Base-by-base conservation (phyloP, 2,888 invertebrate species). In the Margaritifera margaritifera region DNA sequence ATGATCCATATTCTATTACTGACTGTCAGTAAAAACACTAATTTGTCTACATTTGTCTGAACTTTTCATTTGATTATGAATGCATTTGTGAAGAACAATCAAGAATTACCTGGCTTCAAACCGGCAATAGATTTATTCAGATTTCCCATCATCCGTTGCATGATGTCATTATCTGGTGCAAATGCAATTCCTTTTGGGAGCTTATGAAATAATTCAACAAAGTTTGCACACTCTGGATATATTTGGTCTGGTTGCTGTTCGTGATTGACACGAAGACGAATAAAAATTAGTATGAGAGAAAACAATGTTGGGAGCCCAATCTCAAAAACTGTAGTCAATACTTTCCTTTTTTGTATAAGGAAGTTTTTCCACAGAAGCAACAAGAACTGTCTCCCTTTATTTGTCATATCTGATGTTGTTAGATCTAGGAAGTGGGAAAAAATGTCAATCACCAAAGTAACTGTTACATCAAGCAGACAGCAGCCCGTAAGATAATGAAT, bases 351-450 rank as follows among this genome's bases (percentile, higher is more conserved):
- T 90, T 95, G 95, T 58, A 95, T 92, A 4, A 94, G 89, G 90
- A 93, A 94, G 89, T 95, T 96, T 90, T 96, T 96, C 95, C 95
- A 96, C 89, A 95, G 92, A 70, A 96, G 90, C 74, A 96, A 90
- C 20, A 91, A 87, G 86, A 95, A 94, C 78, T 91, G 86, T 58
- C 52, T 61, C n/a, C 66, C 63, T 60, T 67, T 69, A 24, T 27
- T 56, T 52, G 64, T 66, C 76, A 76, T 76, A 15, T 59, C 42
- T 42, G 42, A 11, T 42, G 42, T 31, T 31, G 31, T 42, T 11
- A 8, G 8, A 42, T 42, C 42, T 42, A 1, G 42, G 11, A 42
- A 11, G 42, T 42, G 42, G 42, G 42, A 11, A 42, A 42, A 42
- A 42, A 42, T 11, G 42, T 11, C 42, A 42, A 42, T 42, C 11